Conservation (phyloP, 2,888 invertebrate genomes). For the Pemphredon lugubris region DNA sequence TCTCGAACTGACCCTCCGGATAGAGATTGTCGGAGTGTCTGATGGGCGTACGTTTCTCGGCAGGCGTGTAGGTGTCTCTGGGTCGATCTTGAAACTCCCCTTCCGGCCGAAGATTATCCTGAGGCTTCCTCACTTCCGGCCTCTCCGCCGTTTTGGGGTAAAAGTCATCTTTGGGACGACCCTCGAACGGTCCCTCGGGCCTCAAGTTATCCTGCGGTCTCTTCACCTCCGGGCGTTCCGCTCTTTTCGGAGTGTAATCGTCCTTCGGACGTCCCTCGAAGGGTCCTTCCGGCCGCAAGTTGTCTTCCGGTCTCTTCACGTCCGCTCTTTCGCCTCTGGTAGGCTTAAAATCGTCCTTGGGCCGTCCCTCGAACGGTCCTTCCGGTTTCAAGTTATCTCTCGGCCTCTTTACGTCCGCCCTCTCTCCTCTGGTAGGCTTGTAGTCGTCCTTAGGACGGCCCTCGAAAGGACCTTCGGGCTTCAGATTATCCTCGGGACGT, state of each 20-base stretch:
- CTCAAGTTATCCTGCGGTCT: slow-evolving; percentile 80
- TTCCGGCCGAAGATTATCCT: slow-evolving; percentile 82
- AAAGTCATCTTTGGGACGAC: slow-evolving; percentile 69
- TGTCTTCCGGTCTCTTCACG: slow-evolving; percentile 82
- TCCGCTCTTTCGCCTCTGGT: slow-evolving; percentile 81
- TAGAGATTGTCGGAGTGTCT: slow-evolving; percentile 83
- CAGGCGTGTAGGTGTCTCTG: slow-evolving; percentile 67
- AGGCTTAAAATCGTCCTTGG: slow-evolving; percentile 70
- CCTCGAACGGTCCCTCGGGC: slow-evolving; percentile 82
- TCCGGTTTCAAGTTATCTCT: slow-evolving; percentile 84
- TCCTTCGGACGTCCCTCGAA: slow-evolving; percentile 80
- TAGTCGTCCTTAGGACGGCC: slow-evolving; percentile 81
- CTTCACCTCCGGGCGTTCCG: slow-evolving; percentile 82
- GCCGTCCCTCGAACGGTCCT: slow-evolving; percentile 64
- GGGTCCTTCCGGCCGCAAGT: slow-evolving; percentile 84
- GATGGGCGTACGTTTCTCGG: slow-evolving; percentile 81
- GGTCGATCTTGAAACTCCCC: slow-evolving; percentile 81
- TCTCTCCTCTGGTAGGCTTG: slow-evolving; percentile 76
- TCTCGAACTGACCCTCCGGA: slow-evolving; percentile 80
- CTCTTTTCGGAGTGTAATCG: slow-evolving; percentile 77
- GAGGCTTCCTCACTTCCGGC: slow-evolving; percentile 81
- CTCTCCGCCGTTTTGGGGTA: slow-evolving; percentile 82
- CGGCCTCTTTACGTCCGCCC: slow-evolving; percentile 69
- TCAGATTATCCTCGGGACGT: slow-evolving; percentile 81
- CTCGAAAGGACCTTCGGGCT: slow-evolving; percentile 81